Evolutionary conservation across 2,888 invertebrate genomes (phyloP), one percentile per base, ranked within the genome.

Genomic region (Hypselothyrea guttata): DNA sequence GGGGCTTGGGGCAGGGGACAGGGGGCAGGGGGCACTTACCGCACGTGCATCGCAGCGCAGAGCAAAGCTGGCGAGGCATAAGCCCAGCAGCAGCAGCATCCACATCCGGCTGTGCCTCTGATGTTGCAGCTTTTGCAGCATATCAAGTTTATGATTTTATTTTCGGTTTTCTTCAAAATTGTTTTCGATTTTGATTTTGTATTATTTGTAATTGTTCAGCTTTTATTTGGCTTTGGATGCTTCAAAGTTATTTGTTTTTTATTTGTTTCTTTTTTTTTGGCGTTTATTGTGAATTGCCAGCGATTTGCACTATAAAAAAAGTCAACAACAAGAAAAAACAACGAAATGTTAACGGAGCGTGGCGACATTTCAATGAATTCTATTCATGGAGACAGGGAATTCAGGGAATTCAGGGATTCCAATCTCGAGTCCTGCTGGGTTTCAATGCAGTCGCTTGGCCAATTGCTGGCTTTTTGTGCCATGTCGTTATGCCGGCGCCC

Each of bases 41-140:
- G 88, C 88, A 79, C 88, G 83, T 63, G 88, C 88, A 74, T 88
- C 88, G 69, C 86, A 86, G 46, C 69, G 83, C 28, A 78, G 18
- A 27, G 45, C 59, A 22, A 76, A 70, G 68, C 77, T 76, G 69
- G 73, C 72, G 54, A 81, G 69, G 73, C 81, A 70, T 58, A 88
- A 63, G 66, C 86, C 87, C 66, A 84, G 41, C 33, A 87, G 51
- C 48, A 84, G 48, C 28, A 75, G 49, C 70, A 72, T 55, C 72
- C 83, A 78, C 16, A 74, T 51, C 27, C 67, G 74, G 51, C 54
- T 33, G 40, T 61, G 54, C 51, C 67, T 42, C 71, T 53, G 22
- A 22, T 22, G 54, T 49, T 49, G 63, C 63, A 61, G 57, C 52
- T 71, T 49, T 54, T 45, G 67, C 67, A 64, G 61, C 66, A 64